Conservation (phyloP, 2,888 invertebrate species). For the Caenorhabditis auriculariae region DNA sequence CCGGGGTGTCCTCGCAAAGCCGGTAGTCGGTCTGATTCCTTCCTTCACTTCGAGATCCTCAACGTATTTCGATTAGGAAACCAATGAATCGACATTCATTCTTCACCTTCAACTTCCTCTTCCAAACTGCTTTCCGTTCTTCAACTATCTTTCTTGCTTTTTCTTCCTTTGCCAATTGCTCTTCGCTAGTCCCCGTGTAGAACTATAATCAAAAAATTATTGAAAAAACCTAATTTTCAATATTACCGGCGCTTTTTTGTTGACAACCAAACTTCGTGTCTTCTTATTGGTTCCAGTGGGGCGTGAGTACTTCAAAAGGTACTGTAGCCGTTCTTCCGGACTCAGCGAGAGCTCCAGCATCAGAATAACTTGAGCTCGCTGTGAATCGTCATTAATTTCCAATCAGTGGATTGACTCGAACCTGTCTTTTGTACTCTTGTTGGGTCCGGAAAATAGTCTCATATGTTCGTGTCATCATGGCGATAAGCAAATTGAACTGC, state of each 20-base stretch:
- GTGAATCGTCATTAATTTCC: background rate
- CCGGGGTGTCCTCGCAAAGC: slow-evolving; percentile 19
- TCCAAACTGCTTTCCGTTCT: slow-evolving; percentile 35
- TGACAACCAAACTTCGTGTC: slow-evolving; percentile 58
- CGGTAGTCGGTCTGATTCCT: slow-evolving; percentile 27
- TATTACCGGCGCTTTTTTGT: slow-evolving; percentile 30
- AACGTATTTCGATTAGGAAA: background rate
- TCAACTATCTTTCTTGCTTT: slow-evolving; percentile 26
- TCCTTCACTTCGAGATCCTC: slow-evolving; percentile 25
- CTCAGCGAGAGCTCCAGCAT: slow-evolving; percentile 94
- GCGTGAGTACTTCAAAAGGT: slow-evolving; percentile 87
- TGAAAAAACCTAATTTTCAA: too few species aligned
- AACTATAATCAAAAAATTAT: too few species aligned
- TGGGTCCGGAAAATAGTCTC: slow-evolving; percentile 94
- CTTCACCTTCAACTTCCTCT: slow-evolving; percentile 29
- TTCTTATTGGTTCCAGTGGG: slow-evolving; percentile 70
- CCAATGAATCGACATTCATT: background rate
- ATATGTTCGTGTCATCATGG: slow-evolving; percentile 93
- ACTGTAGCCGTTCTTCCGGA: slow-evolving; percentile 76
- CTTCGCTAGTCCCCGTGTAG: slow-evolving; percentile 18
- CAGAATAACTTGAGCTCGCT: slow-evolving; percentile 77
- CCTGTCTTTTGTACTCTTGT: slow-evolving; percentile 84
- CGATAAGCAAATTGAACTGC: slow-evolving; percentile 94
- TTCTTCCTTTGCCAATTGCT: slow-evolving; percentile 28
- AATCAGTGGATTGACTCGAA: background rate